Conservation (phyloP, 1,140 invertebrate species). For the Macrobrachium nipponense region DNA sequence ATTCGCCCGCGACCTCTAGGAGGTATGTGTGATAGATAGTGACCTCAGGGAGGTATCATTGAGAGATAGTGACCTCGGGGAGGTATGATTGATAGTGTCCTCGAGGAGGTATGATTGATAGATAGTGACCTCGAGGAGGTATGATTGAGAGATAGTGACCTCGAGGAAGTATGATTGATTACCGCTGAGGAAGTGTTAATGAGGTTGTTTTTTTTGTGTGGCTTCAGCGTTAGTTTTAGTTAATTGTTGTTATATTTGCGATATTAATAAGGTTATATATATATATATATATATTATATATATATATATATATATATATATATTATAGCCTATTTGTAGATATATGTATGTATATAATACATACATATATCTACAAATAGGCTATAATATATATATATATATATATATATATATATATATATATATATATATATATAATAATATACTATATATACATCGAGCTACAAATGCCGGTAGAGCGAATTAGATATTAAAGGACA, state of each 20-base stretch:
- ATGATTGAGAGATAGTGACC: too few relatives aligned
- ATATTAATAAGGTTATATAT: too few relatives aligned
- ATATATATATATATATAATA: constrained; percentile 5
- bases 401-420: constrained; percentile 22
- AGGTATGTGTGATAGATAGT: too few relatives aligned
- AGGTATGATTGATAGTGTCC: not conserved
- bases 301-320: not conserved
- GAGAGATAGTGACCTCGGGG: too few relatives aligned
- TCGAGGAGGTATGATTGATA: constrained; percentile 11
- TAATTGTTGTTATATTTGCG: too few relatives aligned
- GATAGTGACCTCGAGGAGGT: too few relatives aligned
- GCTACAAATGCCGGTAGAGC: too few relatives aligned
- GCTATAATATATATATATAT: constrained; percentile 13
- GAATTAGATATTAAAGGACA: too few relatives aligned
- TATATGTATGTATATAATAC: not conserved
- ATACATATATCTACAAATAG: not conserved
- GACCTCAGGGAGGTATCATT: too few relatives aligned
- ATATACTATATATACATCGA: not conserved
- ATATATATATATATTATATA: constrained; percentile 4
- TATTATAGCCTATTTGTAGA: not conserved
- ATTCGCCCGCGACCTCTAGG: constrained; percentile 12
- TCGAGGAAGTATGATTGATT: not conserved
- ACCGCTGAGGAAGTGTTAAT: too few relatives aligned
- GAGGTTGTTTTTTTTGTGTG: too few relatives aligned
- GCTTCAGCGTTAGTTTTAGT: too few relatives aligned